Conservation (phyloP, 2,113 vertebrate genomes). For the Nibea albiflora region DNA sequence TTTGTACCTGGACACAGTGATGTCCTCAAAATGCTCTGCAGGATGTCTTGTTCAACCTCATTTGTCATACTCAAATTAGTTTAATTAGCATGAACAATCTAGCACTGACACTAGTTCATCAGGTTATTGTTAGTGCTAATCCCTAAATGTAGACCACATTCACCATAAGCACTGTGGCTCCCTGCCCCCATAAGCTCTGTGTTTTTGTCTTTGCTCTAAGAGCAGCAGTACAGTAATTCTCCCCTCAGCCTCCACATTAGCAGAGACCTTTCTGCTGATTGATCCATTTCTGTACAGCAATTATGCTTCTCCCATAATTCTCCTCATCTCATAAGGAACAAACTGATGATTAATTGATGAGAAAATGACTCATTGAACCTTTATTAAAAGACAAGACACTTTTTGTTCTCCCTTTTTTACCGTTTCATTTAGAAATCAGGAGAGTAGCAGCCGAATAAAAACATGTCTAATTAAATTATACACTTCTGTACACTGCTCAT, state of each 20-base stretch:
- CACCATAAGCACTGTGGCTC: not conserved
- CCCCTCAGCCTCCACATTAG: slow-evolving; percentile 1
- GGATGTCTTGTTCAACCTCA: no score
- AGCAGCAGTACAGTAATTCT: slow-evolving; percentile 1
- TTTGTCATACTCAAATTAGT: not conserved
- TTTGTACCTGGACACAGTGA: no score
- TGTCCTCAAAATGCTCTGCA: no score
- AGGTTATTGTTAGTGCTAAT: not conserved
- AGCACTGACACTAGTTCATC: not conserved
- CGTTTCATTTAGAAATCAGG: slow-evolving; percentile 22
- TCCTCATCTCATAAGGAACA: slow-evolving; percentile 19
- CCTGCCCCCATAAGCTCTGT: not conserved
- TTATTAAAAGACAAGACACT: slow-evolving; percentile 12
- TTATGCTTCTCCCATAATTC: slow-evolving; percentile 26
- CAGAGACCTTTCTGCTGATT: slow-evolving; percentile 16
- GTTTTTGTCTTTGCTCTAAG: not conserved
- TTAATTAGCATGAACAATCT: not conserved
- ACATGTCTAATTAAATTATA: slow-evolving; percentile 9
- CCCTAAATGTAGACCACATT: slow-evolving; percentile 1
- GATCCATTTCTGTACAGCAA: slow-evolving; percentile 51
- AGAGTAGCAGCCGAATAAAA: slow-evolving; percentile 9
- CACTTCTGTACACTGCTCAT: not conserved
- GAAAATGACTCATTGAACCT: slow-evolving; percentile 23
- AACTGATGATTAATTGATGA: slow-evolving; percentile 26
- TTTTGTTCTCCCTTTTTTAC: slow-evolving; percentile 16